These are phyloP conservation scores for Actenoides lindsayi DNA, from an alignment of 2,113 vertebrate species.

Conservation along the genomic window DNA sequence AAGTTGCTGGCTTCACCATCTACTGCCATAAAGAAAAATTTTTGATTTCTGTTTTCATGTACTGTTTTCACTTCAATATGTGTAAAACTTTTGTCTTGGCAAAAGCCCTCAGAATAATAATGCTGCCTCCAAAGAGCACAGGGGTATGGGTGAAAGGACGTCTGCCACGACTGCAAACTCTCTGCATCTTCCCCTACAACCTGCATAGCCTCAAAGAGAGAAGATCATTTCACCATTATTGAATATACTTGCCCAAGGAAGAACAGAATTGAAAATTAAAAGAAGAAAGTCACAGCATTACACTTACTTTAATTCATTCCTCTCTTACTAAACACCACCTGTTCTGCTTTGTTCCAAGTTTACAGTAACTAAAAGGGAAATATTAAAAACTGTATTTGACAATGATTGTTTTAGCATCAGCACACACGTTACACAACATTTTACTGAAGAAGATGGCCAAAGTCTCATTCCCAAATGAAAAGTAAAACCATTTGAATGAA, in stretches of 20 bases:
- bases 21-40: not conserved
- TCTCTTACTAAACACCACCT: not conserved
- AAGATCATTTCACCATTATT: not conserved
- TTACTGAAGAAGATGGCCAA: not conserved
- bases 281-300: not conserved
- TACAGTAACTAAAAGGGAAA: not conserved
- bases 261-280: not conserved
- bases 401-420: not conserved
- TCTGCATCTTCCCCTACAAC: not conserved
- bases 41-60: not conserved
- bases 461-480: not conserved
- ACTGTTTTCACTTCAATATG: not conserved
- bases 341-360: not conserved
- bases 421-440: not conserved
- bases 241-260: not conserved
- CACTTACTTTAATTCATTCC: not conserved
- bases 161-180: not conserved
- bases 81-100: not conserved
- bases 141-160: not conserved
- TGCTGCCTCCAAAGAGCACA: accelerated
- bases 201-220: not conserved
- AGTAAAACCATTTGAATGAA: not conserved
- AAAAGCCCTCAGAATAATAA: not conserved
- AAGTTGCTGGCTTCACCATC: not conserved
- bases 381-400: not conserved